Conservation (phyloP, 2,113 vertebrate genomes). For the Rhabdornis inornatus region DNA sequence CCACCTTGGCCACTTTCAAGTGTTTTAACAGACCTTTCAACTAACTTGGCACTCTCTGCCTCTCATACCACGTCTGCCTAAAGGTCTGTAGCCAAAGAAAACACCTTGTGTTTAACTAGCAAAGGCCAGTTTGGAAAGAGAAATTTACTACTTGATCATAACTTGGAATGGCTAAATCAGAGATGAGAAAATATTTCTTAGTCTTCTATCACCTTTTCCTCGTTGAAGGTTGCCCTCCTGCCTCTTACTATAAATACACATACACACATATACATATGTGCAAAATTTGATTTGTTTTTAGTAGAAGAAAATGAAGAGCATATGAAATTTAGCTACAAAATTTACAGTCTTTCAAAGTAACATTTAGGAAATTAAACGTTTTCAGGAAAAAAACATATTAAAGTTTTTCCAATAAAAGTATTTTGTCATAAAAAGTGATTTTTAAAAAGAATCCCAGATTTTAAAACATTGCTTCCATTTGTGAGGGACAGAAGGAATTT, state of each 20-base stretch:
- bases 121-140: slow-evolving; percentile 37
- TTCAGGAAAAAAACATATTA: background rate
- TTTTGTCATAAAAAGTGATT: background rate
- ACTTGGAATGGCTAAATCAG: slow-evolving; percentile 15
- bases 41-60: background rate
- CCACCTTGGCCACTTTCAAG: background rate
- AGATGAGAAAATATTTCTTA: slow-evolving; percentile 36
- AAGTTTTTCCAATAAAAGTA: background rate
- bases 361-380: background rate
- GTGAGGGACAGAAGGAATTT: background rate
- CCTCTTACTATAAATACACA: background rate
- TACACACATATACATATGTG: background rate
- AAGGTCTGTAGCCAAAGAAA: slow-evolving; percentile 50
- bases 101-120: background rate
- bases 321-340: background rate
- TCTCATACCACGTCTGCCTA: background rate
- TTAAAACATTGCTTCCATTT: background rate
- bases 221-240: background rate
- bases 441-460: background rate
- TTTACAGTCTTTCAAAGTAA: background rate
- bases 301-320: background rate
- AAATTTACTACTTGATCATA: slow-evolving; percentile 34
- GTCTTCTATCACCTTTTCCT: slow-evolving; percentile 23
- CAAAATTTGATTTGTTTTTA: background rate
- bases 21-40: slow-evolving; percentile 27